phyloP scores from a whole-genome alignment of 30 jellyfish, hydroid and myxozoan genomes.

The Cassiopea andromeda region DNA sequence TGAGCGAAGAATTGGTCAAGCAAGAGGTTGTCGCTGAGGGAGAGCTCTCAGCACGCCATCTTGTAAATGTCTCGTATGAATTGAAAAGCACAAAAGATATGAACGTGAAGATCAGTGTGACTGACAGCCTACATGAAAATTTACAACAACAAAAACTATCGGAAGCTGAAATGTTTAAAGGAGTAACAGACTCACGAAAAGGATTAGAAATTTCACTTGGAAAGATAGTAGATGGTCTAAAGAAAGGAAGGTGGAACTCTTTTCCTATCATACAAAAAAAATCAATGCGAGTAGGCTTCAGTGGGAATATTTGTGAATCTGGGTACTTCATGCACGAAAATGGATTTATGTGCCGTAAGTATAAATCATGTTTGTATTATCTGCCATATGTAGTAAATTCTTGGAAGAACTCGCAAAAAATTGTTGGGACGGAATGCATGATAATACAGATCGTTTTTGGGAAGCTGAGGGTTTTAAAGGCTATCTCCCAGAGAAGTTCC shows the following conservation, averaged over 20 bases:
- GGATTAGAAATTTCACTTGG: constrained; percentile 23
- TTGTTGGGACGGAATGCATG: no score
- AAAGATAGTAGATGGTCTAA: constrained; percentile 7
- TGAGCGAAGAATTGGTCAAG: not conserved
- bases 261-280: constrained; percentile 6
- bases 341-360: constrained; percentile 82
- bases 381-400: no score
- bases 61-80: constrained; percentile 50
- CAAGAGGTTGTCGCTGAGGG: constrained; percentile 20
- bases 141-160: not conserved
- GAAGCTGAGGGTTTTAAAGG: no score
- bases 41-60: constrained; percentile 16
- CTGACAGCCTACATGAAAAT: constrained; percentile 1
- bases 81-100: constrained; percentile 28
- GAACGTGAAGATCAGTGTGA: constrained; percentile 31
- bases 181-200: constrained; percentile 55
- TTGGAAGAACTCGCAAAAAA: no score
- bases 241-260: constrained; percentile 23
- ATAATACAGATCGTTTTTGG: no score
- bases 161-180: constrained; percentile 33
- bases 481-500: no score
- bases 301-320: constrained; percentile 53
- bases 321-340: constrained; percentile 62
- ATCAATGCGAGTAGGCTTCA: constrained; percentile 41
- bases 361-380: no score